A percentile compares a stretch with the other conserved stretches of the same genome.
These are phyloP conservation scores for Temnothorax unifasciatus DNA, from an alignment of 2,888 invertebrate genomes.

Conservation along the genomic window DNA sequence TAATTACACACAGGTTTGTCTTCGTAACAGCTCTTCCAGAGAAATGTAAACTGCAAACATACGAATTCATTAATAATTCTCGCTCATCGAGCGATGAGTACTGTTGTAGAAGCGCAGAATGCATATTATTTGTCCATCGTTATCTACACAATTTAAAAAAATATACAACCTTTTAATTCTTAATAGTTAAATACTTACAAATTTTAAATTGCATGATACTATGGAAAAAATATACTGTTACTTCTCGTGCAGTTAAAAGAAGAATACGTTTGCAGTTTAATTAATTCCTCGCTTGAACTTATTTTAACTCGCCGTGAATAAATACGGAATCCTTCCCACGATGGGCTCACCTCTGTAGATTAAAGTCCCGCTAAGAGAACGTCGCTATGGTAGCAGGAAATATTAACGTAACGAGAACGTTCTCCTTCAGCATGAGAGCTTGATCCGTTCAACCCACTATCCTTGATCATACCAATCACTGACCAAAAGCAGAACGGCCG, in stretches of 20 bases:
- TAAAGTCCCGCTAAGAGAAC: conserved; percentile 12
- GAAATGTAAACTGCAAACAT: neutral
- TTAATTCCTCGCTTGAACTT: neutral
- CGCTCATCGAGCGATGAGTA: neutral
- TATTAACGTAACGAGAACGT: conserved; percentile 33
- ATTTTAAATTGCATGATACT: neutral
- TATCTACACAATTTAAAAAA: neutral
- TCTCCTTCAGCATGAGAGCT: conserved; percentile 25
- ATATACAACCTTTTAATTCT: conserved; percentile 1
- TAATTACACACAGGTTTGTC: conserved; percentile 60
- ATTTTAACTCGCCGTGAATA: conserved; percentile 18
- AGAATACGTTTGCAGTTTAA: conserved; percentile 1
- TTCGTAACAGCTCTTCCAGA: conserved; percentile 50
- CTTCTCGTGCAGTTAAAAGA: neutral
- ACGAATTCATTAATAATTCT: conserved; percentile 36
- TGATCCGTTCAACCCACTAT: conserved; percentile 11
- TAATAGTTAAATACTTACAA: neutral
- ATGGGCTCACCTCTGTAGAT: neutral
- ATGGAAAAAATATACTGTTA: neutral
- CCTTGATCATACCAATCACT: conserved; percentile 41
- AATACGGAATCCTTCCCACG: conserved; percentile 14
- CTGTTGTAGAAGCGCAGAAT: neutral
- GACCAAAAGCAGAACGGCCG: conserved; percentile 36
- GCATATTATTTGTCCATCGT: neutral
- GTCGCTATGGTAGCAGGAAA: neutral